Evolutionary conservation across 1,140 invertebrate genomes (phyloP), one percentile per base, ranked within the genome.

Genomic region (Drosophila cardini): DNA sequence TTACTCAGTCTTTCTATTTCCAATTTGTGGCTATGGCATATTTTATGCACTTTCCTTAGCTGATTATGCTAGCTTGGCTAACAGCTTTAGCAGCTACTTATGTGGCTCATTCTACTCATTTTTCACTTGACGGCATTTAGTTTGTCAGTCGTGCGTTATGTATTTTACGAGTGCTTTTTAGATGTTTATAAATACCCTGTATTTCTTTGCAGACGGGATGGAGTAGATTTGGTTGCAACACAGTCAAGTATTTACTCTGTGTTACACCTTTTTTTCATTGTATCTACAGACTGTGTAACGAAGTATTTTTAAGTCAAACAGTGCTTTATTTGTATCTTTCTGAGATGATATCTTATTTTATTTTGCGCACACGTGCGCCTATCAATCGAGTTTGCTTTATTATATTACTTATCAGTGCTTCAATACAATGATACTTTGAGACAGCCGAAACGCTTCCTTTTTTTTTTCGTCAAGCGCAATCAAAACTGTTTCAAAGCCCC

Each of bases 1-100:
- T 52, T 13, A 6, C 26, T 52, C 36, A 40, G 61, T 52, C 50
- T 53, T 68, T 85, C 68, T 77, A 77, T 86, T 86, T 75, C 50
- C 70, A 82, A 64, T 62, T 64, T 64, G 61, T 58, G 58, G 16
- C 48, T 42, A 18, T 70, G 68, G 53, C 70, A 71, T 67, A 74
- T 81, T 63, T 80, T 52, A 76, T 64, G 46, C 63, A 80, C 80
- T 82, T 45, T 62, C 15, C 0, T 45, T 36, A 61, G 9, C n/a
- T 53, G 78, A 81, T 78, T 78, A 72, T 61, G 70, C 78, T 71
- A 57, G 34, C 34, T 48, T 36, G 7, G 53, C 69, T 34, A 40
- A 68, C 38, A 63, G 48, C 50, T 61, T 71, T 60, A 52, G 34
- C 43, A 80, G 70, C 58, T 61, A 76, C 68, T 70, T 78, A 55